Evolutionary conservation across 2,113 vertebrate genomes (phyloP).

Genomic region (Marmota flaviventris): DNA sequence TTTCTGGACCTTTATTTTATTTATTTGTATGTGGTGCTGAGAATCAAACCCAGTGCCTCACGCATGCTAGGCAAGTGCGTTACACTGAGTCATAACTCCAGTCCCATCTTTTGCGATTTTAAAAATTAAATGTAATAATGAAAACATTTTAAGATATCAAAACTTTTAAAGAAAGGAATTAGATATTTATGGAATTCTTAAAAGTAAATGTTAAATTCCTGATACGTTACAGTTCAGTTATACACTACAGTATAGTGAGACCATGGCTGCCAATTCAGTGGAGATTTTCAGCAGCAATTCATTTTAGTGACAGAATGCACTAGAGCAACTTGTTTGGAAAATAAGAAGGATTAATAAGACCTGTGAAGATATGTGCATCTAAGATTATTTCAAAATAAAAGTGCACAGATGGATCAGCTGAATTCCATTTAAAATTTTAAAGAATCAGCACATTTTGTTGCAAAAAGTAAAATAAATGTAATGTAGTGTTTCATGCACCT

Average conservation of each 20-base stretch:
- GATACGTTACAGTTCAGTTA: not conserved
- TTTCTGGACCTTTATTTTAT: too few species aligned
- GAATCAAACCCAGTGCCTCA: too few species aligned
- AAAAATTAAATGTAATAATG: conserved; percentile 2
- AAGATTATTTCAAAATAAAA: conserved; percentile 48
- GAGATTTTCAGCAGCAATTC: not conserved
- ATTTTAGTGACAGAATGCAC: not conserved
- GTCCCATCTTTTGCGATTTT: not conserved
- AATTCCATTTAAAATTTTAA: conserved; percentile 16
- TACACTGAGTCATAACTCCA: too few species aligned
- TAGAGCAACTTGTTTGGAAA: not conserved
- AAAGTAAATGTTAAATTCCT: conserved; percentile 6
- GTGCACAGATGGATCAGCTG: not conserved
- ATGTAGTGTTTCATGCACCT: not conserved
- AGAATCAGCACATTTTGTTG: not conserved
- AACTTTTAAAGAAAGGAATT: not conserved
- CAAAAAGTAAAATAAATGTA: conserved; percentile 21
- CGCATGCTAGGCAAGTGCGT: too few species aligned
- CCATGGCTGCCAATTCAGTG: not conserved
- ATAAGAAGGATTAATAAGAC: not conserved
- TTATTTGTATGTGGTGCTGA: too few species aligned
- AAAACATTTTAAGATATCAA: conserved; percentile 1
- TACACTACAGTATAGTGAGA: not conserved
- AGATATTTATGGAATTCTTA: not conserved
- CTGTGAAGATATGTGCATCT: not conserved